phyloP scores from a whole-genome alignment of 2,888 invertebrate genomes.

The Pterostichus madidus region DNA sequence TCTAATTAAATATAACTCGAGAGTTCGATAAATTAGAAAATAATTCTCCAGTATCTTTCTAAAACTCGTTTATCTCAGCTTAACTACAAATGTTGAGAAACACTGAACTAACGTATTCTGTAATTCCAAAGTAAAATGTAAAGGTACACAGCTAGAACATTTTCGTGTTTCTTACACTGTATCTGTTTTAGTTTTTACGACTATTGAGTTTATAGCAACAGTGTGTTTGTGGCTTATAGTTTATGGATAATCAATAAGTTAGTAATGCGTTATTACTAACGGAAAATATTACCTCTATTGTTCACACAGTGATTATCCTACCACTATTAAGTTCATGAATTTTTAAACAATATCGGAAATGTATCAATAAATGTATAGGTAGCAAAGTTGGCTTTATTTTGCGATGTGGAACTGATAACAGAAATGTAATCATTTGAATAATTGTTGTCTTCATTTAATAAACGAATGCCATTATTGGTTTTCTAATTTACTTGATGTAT shows the following conservation, averaged over 20 bases:
- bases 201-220: neutral
- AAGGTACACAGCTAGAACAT: no score
- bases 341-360: conserved; percentile 49
- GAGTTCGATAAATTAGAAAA: no score
- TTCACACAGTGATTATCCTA: conserved; percentile 51
- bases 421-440: conserved; percentile 18
- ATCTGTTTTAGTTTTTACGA: no score
- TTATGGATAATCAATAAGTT: conserved; percentile 55
- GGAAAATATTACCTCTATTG: conserved; percentile 52
- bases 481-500: neutral
- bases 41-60: no score
- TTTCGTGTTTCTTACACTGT: no score
- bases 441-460: conserved; percentile 17
- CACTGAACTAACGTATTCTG: no score
- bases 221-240: conserved; percentile 4
- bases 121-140: no score
- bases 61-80: no score
- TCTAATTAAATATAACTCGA: no score
- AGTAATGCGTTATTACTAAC: conserved; percentile 55
- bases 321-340: conserved; percentile 37
- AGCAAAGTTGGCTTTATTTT: neutral
- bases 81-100: no score
- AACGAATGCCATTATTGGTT: conserved; percentile 7
- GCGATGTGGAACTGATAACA: conserved; percentile 11
- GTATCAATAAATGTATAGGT: conserved; percentile 8